Evolutionary conservation across 2,888 invertebrate species (phyloP), one percentile per base, ranked within the genome.

Genomic region (Cosmia trapezina): DNA sequence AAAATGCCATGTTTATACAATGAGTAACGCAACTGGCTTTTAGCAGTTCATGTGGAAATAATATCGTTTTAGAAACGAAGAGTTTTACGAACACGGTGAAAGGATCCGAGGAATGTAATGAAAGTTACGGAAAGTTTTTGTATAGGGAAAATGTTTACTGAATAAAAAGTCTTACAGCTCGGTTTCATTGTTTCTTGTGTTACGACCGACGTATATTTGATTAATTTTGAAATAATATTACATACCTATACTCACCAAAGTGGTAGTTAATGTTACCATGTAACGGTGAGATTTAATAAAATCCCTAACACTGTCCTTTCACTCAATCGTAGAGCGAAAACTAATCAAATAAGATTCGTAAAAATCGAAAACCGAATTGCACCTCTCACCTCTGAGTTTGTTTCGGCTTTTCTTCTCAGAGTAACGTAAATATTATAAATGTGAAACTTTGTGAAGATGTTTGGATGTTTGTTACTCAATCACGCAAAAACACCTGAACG

Each of bases 1-100:
- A 70, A 84, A 62, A 78, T 14, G 54, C 33, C 37, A 71, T 81
- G 81, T 84, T 81, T 81, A 64, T 61, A 4, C 77, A 69, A 83
- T 81, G 70, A 84, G 73, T 57, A 67, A 70, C 68, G 47, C 64
- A 65, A 5, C 17, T 37, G 41, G 66, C 83, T 72, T 81, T 69
- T 74, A 83, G 57, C 73, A 61, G 66, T 51, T 80, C 60, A 63
- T 47, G 64, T 64, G 60, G 37, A 73, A 80, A 56, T 70, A 69
- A 70, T 79, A 64, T 64, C 11, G 59, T 33, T 49, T 62, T 53
- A n/a, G 54, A 74, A 62, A 75, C 45, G 28, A 61, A 66, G 60
- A 62, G 45, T 70, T 76, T 77, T 53, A 19, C 41, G 53, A 67
- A 61, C 37, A 28, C 37, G 14, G n/a, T 65, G 74, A 61, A 64